phyloP scores from a whole-genome alignment of 2,888 invertebrate genomes.

The Drosophila paramelanica region DNA sequence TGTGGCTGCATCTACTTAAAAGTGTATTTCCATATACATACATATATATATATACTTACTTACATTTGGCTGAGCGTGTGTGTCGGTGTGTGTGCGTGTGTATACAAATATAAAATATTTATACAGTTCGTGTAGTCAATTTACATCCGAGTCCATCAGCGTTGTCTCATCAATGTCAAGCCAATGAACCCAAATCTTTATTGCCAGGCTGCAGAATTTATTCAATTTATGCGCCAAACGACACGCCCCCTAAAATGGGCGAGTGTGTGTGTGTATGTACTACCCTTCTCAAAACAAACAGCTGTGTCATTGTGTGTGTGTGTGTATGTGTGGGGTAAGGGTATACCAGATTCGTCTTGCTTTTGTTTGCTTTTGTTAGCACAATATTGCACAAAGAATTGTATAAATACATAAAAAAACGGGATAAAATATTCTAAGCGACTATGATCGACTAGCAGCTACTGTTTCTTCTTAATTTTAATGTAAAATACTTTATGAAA shows the following conservation, averaged over 20 bases:
- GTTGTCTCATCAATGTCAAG: slow-evolving; percentile 76
- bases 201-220: slow-evolving; percentile 47
- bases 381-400: slow-evolving; percentile 16
- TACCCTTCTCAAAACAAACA: slow-evolving; percentile 37
- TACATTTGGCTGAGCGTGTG: slow-evolving; percentile 10
- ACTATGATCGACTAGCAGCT: not conserved
- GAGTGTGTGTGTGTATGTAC: slow-evolving; percentile 6
- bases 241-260: slow-evolving; percentile 23
- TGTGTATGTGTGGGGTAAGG: slow-evolving; percentile 15
- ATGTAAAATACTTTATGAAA: no score
- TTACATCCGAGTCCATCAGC: slow-evolving; percentile 75
- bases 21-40: slow-evolving; percentile 30
- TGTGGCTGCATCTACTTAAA: slow-evolving; percentile 72
- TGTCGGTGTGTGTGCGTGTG: slow-evolving; percentile 17
- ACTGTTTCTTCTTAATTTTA: not conserved
- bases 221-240: slow-evolving; percentile 46
- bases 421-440: not conserved
- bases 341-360: slow-evolving; percentile 25
- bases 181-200: slow-evolving; percentile 78
- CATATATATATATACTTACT: not conserved
- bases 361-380: slow-evolving; percentile 25
- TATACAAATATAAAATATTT: slow-evolving; percentile 65
- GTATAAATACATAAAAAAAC: slow-evolving; percentile 7
- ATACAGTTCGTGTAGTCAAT: slow-evolving; percentile 74
- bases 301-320: slow-evolving; percentile 6